A percentile compares a stretch with the other conserved stretches of the same genome.
phyloP scores from a whole-genome alignment of 35 echinoderm and acorn worm species.

The Strongylocentrotus purpuratus region DNA sequence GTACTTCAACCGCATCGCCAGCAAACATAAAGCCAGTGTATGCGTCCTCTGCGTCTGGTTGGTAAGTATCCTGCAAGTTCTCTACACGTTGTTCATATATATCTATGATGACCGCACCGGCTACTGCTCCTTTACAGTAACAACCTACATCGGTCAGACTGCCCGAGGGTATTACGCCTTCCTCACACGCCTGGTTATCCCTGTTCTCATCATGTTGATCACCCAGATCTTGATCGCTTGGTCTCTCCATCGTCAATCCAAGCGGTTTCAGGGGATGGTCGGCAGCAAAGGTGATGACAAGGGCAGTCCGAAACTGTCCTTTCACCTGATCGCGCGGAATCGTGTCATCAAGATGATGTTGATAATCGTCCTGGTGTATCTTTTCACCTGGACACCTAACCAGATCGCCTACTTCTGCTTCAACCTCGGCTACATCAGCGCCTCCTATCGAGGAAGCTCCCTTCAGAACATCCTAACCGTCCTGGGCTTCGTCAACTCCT shows the following conservation, averaged over 20 bases:
- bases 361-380: slow-evolving; percentile 57
- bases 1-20: slow-evolving; percentile 44
- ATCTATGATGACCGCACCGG: slow-evolving; percentile 21
- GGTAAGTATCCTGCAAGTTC: slow-evolving; percentile 38
- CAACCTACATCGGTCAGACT: background rate
- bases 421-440: slow-evolving; percentile 46
- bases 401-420: slow-evolving; percentile 48
- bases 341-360: slow-evolving; percentile 69
- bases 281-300: slow-evolving; percentile 20
- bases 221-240: slow-evolving; percentile 34
- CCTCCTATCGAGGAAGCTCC: slow-evolving; percentile 23
- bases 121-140: slow-evolving; percentile 19
- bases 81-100: slow-evolving; percentile 54
- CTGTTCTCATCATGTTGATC: slow-evolving; percentile 54
- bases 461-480: slow-evolving; percentile 42
- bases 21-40: slow-evolving; percentile 50
- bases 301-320: background rate
- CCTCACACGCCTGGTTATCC: slow-evolving; percentile 54
- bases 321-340: slow-evolving; percentile 2
- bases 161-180: slow-evolving; percentile 44
- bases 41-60: slow-evolving; percentile 49
- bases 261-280: slow-evolving; percentile 15
- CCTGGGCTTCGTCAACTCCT: slow-evolving; percentile 61
- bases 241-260: slow-evolving; percentile 42
- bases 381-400: slow-evolving; percentile 66